Base-by-base conservation (phyloP, 2,797 vertebrate species). In the Rallus crepitans region DNA sequence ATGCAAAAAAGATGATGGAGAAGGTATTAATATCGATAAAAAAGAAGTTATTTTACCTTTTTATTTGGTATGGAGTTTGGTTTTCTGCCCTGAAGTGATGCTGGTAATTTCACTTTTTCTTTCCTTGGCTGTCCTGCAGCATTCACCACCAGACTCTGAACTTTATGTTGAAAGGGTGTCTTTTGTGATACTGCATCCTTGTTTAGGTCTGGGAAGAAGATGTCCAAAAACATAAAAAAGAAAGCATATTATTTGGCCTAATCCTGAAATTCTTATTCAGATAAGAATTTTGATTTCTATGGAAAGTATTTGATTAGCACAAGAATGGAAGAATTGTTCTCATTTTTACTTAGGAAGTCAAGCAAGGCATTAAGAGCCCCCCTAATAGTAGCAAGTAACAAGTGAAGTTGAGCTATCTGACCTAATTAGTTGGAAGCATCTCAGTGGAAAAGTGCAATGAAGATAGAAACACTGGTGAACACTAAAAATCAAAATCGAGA, bases 51-150 rank as follows among this genome's bases (percentile, higher is more conserved):
- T 61, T 85, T 97, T 98, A 99, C 99, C 98, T 98, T 98, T 71
- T 96, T 53, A 33, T 98, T 98, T 45, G 98, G 98, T 20, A 97
- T 73, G 30, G 96, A 97, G 69, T 64, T 90, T 66, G 98, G 97
- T 89, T 98, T 99, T 79, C 95, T 95, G 50, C 96, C 18, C 57
- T 97, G 97, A 96, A 99, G 93, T 25, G 96, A 98, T 39, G 83
- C 25, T 0, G 99, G 99, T 6, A 99, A 94, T 89, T 82, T 96
- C 91, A 99, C 98, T 97, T 97, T 98, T 57, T 96, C 96, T 96
- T 97, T 98, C 76, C 98, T 97, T 39, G 96, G 98, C 48, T 97
- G 97, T 91, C 98, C 98, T 13, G 97, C 96, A 77, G 96, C 98
- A 87, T 99, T 98, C 75, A 98, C 69, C n/a, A 97, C 91, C 92